Conservation (phyloP, 1,140 invertebrate species). For the Zelostemma sp. region DNA sequence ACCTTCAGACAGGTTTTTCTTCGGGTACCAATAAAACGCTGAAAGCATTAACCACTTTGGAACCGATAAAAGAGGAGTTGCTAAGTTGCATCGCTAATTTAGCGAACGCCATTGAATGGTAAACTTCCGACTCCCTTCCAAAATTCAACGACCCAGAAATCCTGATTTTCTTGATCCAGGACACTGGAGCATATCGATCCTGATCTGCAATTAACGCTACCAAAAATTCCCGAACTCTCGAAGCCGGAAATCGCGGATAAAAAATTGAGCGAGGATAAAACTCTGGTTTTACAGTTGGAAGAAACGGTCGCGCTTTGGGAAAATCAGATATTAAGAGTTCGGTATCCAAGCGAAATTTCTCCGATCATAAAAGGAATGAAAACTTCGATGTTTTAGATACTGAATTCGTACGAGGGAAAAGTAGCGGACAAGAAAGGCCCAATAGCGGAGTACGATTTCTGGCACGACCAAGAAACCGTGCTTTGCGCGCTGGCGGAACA, state of each 20-base stretch:
- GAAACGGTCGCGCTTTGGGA: slow-evolving; percentile 76
- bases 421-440: slow-evolving; percentile 79
- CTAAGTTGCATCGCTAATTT: slow-evolving; percentile 55
- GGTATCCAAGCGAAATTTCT: not conserved
- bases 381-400: slow-evolving; percentile 35
- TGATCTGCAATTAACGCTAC: slow-evolving; percentile 75
- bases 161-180: slow-evolving; percentile 61
- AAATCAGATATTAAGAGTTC: slow-evolving; percentile 76
- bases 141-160: not conserved
- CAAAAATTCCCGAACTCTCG: slow-evolving; percentile 70
- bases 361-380: not conserved
- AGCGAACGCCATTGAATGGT: slow-evolving; percentile 57
- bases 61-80: slow-evolving; percentile 56
- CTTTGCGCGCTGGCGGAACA: slow-evolving; percentile 85
- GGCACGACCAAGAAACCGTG: slow-evolving; percentile 82
- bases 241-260: slow-evolving; percentile 67
- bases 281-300: slow-evolving; percentile 73
- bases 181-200: slow-evolving; percentile 78
- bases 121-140: too few relatives aligned
- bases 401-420: slow-evolving; percentile 55
- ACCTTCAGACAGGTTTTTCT: too few relatives aligned
- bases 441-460: slow-evolving; percentile 85
- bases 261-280: slow-evolving; percentile 67
- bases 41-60: slow-evolving; percentile 4
- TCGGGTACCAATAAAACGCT: too few relatives aligned